phyloP scores from a whole-genome alignment of 2,797 vertebrate species.

The Malacoraja senta region DNA sequence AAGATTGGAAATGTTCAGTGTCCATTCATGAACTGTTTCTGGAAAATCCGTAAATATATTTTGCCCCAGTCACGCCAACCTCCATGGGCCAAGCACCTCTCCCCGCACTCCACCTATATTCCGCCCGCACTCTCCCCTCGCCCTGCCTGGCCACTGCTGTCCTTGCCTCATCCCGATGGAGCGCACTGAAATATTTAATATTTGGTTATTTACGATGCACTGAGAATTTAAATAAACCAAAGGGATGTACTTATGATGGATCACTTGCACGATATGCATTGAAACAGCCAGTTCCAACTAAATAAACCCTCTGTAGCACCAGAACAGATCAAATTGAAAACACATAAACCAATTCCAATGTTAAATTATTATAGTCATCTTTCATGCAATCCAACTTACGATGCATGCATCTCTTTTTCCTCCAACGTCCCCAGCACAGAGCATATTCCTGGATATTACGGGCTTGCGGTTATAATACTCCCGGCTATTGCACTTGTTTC shows the following conservation, averaged over 20 bases:
- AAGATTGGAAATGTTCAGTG: too few relatives aligned
- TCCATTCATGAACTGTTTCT: too few relatives aligned
- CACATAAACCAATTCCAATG: neutral
- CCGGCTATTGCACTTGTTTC: neutral
- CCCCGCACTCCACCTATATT: neutral
- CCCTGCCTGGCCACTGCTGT: neutral
- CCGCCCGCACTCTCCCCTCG: neutral
- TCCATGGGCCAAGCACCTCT: neutral
- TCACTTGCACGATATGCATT: too few relatives aligned
- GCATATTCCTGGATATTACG: conserved; percentile 13
- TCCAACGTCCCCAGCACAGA: conserved; percentile 39
- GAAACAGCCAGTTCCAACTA: neutral
- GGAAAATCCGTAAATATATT: neutral
- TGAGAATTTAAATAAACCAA: neutral
- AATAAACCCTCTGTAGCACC: neutral
- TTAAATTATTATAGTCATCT: neutral
- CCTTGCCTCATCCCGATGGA: too few relatives aligned
- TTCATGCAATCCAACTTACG: conserved; percentile 10
- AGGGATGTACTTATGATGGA: too few relatives aligned
- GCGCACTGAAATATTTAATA: neutral
- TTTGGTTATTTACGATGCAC: neutral
- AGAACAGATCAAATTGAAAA: neutral
- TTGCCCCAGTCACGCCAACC: neutral
- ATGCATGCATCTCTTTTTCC: conserved; percentile 20
- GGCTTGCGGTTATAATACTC: neutral